These are phyloP conservation scores for Craseonycteris thonglongyai DNA, from an alignment of 2,113 vertebrate species.

Conservation along the genomic window DNA sequence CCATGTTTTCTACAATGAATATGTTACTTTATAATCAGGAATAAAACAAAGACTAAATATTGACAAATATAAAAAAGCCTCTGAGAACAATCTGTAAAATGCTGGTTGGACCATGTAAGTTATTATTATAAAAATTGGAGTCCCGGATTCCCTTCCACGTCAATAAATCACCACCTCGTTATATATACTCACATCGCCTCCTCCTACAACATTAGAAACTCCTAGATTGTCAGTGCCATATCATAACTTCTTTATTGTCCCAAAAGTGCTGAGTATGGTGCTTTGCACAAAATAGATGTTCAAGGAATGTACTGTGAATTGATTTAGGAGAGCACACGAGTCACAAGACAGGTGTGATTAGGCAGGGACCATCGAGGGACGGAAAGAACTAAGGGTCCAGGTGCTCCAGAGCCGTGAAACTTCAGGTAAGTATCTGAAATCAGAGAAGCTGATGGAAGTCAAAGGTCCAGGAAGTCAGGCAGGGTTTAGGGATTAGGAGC, in stretches of 20 bases:
- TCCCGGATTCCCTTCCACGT: not conserved
- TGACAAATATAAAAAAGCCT: not conserved
- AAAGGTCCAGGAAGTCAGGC: not conserved
- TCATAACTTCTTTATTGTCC: not conserved
- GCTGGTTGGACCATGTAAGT: not conserved
- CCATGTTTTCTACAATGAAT: conserved; percentile 4
- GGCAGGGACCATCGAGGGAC: not conserved
- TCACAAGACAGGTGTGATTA: not conserved
- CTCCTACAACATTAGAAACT: not conserved
- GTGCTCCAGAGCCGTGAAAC: not conserved
- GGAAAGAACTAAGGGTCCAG: not conserved
- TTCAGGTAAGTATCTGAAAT: not conserved
- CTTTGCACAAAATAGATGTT: not conserved
- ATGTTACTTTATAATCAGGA: not conserved
- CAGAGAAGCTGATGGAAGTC: not conserved
- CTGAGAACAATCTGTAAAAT: not conserved
- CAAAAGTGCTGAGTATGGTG: not conserved
- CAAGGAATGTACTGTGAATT: not conserved
- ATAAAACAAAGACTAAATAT: not conserved
- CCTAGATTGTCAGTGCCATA: not conserved
- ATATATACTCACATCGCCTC: not conserved
- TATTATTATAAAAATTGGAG: not conserved
- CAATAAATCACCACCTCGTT: not conserved
- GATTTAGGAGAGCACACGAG: not conserved
- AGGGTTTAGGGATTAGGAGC: not conserved